Evolutionary conservation across 2,797 vertebrate genomes (phyloP), one percentile per base, ranked within the genome.

Genomic region (Momotus momota): DNA sequence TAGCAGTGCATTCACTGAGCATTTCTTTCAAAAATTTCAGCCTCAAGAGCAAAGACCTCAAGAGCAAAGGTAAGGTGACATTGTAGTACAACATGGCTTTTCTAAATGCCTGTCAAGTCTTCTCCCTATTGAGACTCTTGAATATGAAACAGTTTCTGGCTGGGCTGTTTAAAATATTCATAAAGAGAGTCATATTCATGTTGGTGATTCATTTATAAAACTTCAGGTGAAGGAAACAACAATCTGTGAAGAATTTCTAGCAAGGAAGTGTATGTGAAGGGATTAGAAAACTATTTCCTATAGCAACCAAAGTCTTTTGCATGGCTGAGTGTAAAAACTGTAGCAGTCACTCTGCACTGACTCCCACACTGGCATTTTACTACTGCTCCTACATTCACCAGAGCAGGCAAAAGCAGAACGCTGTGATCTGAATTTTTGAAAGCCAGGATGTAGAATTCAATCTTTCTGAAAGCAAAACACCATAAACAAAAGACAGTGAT

Each of bases 381-480:
- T 69, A 6, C 58, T 77, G 43, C 12, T 14, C 35, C 19, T 64
- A 7, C 29, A 31, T 23, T 66, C 33, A 41, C 17, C 31, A 72
- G 14, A 90, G 31, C 40, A 75, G 64, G 43, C 45, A 58, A 70
- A 81, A 3, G 5, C 14, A 86, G 77, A 86, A 93, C 67, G 54
- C 38, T 25, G 10, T 73, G 80, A 90, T 51, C 71, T 40, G 54
- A 14, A 33, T 22, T 75, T 93, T 84, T 88, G 60, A 96, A 95
- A 94, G 71, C 33, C 73, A 75, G 80, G 82, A 94, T 88, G 78
- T 70, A 61, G 80, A 82, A 79, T 61, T 84, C 38, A 75, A 3
- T 91, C 67, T 43, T 91, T 77, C 71, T 66, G 57, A 94, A 73
- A 73, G 49, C 64, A 93, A 91, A 90, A 57, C 62, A 67, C 35